A percentile compares a stretch with the other conserved stretches of the same genome.
These are phyloP conservation scores for Epinotia bilunana DNA, from an alignment of 2,888 invertebrate species.

Conservation along the genomic window DNA sequence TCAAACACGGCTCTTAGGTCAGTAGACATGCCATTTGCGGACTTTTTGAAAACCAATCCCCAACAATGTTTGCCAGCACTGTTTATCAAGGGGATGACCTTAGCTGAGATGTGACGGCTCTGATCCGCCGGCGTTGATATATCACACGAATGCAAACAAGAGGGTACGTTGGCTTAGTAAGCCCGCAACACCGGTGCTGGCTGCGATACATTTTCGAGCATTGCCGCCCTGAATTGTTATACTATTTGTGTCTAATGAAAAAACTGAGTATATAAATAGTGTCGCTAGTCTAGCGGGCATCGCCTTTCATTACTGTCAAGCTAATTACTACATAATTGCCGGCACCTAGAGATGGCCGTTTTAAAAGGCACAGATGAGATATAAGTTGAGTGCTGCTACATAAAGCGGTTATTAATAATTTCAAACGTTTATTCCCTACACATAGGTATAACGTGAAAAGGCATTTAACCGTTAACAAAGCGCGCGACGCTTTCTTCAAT, in stretches of 20 bases:
- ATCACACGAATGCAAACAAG: slow-evolving; percentile 78
- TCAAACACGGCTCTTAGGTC: slow-evolving; percentile 39
- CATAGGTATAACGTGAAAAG: slow-evolving; percentile 14
- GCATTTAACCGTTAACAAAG: slow-evolving; percentile 36
- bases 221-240: slow-evolving; percentile 51
- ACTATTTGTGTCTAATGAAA: slow-evolving; percentile 53
- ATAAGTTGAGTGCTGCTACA: too few relatives aligned
- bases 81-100: slow-evolving; percentile 69
- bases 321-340: slow-evolving; percentile 33
- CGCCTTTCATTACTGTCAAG: slow-evolving; percentile 40
- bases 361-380: too few relatives aligned
- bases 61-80: slow-evolving; percentile 56
- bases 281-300: slow-evolving; percentile 25
- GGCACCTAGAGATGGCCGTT: neutral
- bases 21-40: slow-evolving; percentile 44
- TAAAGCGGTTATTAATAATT: too few relatives aligned
- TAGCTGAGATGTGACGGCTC: slow-evolving; percentile 56
- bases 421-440: too few relatives aligned
- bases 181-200: slow-evolving; percentile 50
- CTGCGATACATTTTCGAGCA: slow-evolving; percentile 53
- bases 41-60: slow-evolving; percentile 52
- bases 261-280: slow-evolving; percentile 38
- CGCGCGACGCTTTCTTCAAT: slow-evolving; percentile 41
- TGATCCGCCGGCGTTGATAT: slow-evolving; percentile 74
- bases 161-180: slow-evolving; percentile 57